Evolutionary conservation across 2,113 vertebrate genomes (phyloP).

Genomic region (Zosterops hypoxanthus): DNA sequence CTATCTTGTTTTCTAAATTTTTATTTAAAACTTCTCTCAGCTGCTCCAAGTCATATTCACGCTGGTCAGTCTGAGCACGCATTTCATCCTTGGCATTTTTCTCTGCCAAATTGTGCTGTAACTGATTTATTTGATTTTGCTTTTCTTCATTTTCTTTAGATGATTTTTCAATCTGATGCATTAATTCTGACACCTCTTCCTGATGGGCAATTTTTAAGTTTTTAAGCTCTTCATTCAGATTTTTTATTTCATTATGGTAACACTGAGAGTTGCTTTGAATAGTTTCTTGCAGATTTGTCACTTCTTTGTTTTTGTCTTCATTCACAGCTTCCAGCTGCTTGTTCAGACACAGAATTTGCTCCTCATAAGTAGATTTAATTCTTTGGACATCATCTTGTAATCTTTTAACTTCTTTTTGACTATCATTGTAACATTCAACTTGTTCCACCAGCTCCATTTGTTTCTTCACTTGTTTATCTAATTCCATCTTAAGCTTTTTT

Average conservation of each 20-base stretch:
- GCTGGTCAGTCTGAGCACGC: slow-evolving; percentile 71
- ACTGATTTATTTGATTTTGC: slow-evolving; percentile 75
- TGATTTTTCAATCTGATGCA: slow-evolving; percentile 72
- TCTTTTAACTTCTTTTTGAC: slow-evolving; percentile 60
- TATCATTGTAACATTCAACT: slow-evolving; percentile 62
- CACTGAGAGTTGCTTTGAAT: slow-evolving; percentile 76
- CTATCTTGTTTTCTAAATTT: slow-evolving; percentile 17
- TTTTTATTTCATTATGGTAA: slow-evolving; percentile 80
- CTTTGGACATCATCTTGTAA: slow-evolving; percentile 73
- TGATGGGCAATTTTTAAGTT: slow-evolving; percentile 77
- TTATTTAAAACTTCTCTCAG: slow-evolving; percentile 37
- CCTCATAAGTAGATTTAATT: slow-evolving; percentile 72
- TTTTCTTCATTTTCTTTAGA: slow-evolving; percentile 79
- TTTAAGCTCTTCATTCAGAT: slow-evolving; percentile 80
- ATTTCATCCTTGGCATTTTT: slow-evolving; percentile 71
- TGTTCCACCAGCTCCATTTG: slow-evolving; percentile 68
- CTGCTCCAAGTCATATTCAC: slow-evolving; percentile 64
- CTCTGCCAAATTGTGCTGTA: slow-evolving; percentile 79
- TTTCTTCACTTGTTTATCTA: slow-evolving; percentile 76
- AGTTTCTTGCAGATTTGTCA: slow-evolving; percentile 74
- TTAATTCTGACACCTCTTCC: slow-evolving; percentile 82
- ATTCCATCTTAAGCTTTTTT: slow-evolving; percentile 74
- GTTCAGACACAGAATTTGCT: slow-evolving; percentile 75
- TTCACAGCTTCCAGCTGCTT: slow-evolving; percentile 74
- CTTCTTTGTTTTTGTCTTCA: slow-evolving; percentile 74